phyloP scores from a whole-genome alignment of 2,888 invertebrate species.

The Drosophila sordidapex region DNA sequence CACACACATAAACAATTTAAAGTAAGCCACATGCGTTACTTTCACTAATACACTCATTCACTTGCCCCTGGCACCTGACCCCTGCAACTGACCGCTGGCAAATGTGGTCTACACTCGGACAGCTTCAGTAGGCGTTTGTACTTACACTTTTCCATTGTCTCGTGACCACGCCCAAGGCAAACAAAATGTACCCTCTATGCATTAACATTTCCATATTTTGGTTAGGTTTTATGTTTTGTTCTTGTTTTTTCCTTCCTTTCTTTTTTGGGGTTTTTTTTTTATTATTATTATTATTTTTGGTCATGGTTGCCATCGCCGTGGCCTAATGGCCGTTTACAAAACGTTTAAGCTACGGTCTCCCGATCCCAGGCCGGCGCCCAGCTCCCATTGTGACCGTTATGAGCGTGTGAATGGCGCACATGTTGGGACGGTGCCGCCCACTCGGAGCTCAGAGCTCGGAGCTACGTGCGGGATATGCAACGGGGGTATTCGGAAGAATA shows the following conservation, averaged over 20 bases:
- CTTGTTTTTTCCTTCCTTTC: background rate
- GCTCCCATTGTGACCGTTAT: slow-evolving; percentile 53
- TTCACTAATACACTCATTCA: slow-evolving; percentile 18
- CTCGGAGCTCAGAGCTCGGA: slow-evolving; percentile 6
- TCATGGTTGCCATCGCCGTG: slow-evolving; percentile 41
- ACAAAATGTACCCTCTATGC: slow-evolving; percentile 20
- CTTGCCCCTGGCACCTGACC: background rate
- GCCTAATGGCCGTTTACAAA: slow-evolving; percentile 77
- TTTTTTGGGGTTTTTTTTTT: slow-evolving; percentile 14
- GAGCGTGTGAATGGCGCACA: slow-evolving; percentile 74
- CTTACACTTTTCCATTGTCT: slow-evolving; percentile 58
- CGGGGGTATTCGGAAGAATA: background rate
- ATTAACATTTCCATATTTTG: slow-evolving; percentile 43
- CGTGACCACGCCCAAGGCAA: slow-evolving; percentile 55
- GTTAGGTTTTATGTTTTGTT: background rate
- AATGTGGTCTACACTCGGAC: background rate
- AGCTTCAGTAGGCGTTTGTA: slow-evolving; percentile 19
- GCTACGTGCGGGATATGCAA: background rate
- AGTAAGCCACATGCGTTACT: slow-evolving; percentile 21
- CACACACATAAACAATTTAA: slow-evolving; percentile 14
- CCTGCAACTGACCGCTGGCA: background rate
- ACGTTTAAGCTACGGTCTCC: slow-evolving; percentile 65
- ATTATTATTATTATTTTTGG: slow-evolving; percentile 54
- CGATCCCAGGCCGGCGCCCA: slow-evolving; percentile 27
- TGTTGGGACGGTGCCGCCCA: slow-evolving; percentile 46